These are phyloP conservation scores for Tetraneura akinire DNA, from an alignment of 1,140 invertebrate species.

Conservation along the genomic window DNA sequence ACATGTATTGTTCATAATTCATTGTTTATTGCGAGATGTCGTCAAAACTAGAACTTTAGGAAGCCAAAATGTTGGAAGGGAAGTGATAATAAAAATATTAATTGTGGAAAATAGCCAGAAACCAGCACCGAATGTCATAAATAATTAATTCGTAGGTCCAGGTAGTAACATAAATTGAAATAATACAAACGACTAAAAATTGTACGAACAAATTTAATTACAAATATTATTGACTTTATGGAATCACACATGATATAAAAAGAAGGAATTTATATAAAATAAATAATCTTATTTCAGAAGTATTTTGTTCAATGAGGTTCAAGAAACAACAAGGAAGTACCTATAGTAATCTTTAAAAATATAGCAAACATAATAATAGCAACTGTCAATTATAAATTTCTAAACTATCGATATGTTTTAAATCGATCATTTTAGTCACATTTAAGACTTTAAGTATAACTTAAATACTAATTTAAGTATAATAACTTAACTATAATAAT, in stretches of 20 bases:
- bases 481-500: too few species aligned
- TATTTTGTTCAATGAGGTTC: too few species aligned
- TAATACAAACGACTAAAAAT: not conserved
- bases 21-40: not conserved
- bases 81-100: not conserved
- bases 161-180: not conserved
- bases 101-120: not conserved
- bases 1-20: not conserved
- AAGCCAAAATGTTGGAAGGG: not conserved
- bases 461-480: too few species aligned
- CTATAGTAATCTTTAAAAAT: too few species aligned
- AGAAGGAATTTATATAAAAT: too few species aligned
- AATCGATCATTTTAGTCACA: too few species aligned
- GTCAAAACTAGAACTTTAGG: not conserved
- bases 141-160: constrained; percentile 6
- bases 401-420: too few species aligned
- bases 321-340: too few species aligned
- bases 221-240: not conserved
- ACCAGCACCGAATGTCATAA: not conserved
- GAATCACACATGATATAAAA: not conserved
- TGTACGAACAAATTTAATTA: not conserved
- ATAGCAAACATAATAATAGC: too few species aligned
- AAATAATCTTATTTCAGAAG: too few species aligned
- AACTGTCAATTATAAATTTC: too few species aligned
- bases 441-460: too few species aligned